Base-by-base conservation (phyloP, 2,113 vertebrate genomes). In the Phycodurus eques region DNA sequence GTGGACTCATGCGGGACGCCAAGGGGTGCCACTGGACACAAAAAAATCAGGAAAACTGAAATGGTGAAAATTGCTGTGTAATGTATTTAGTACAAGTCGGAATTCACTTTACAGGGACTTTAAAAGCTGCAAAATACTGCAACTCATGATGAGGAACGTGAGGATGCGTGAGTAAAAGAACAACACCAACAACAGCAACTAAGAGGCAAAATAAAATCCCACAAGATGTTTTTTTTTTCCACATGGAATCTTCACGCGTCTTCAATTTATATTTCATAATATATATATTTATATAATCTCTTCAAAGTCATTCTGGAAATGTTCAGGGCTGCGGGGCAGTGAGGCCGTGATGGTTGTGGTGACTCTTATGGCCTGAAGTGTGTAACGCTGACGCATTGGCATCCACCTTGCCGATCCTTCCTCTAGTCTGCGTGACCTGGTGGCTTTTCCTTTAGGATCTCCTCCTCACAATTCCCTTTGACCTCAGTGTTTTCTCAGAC, bases 401-500 rank as follows among this genome's bases (percentile, higher is more conserved):
- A 72, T 81, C 79, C 63, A 85, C 88, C 79, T 85, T 65, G 75
- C 67, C 70, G 76, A 80, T 88, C 85, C 80, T 71, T 88, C 84
- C 80, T 88, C 87, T 70, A 75, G 80, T 75, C 82, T 80, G 85
- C 71, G 78, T 78, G 67, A 39, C 33, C 49, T 20, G 67, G 15
- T 14, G 54, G 69, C 33, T 44, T 46, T 77, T 85, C 82, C 75
- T 73, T 79, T 81, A 81, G 87, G 83, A 77, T 71, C 82, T 88
- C 89, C 88, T 76, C 86, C 85, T 85, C 73, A 73, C 83, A 66
- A 66, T 90, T 88, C 86, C 86, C 84, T 86, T 90, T 85, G 90
- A 90, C 86, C 85, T 88, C 90, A 85, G 90, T 85, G 92, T 92
- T 92, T 92, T 93, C 90, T 99, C 96, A 99, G 94, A 99, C 96